Percentiles rank a stretch among this genome's conserved stretches.
These are phyloP conservation scores for Galbula dea DNA, from an alignment of 2,113 vertebrate genomes.

Conservation along the genomic window DNA sequence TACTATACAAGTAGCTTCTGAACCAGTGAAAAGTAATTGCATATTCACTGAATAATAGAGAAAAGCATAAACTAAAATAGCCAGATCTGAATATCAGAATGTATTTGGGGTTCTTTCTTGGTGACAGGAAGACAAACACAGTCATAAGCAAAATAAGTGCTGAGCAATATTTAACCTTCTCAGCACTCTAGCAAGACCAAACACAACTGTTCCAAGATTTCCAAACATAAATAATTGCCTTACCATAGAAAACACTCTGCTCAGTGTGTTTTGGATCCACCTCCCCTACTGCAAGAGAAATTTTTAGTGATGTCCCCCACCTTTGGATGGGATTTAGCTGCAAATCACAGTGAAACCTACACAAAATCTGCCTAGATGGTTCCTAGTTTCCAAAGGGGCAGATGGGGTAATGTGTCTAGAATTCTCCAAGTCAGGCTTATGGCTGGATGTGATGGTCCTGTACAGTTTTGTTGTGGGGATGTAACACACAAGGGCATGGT, in stretches of 20 bases:
- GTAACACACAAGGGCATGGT: not conserved
- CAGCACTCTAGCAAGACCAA: not conserved
- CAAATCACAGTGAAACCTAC: not conserved
- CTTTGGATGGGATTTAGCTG: not conserved
- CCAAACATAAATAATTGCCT: not conserved
- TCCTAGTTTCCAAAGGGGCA: not conserved
- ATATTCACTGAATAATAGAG: conserved; percentile 26
- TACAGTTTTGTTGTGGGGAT: not conserved
- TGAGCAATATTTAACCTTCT: not conserved
- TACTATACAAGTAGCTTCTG: not conserved
- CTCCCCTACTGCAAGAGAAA: not conserved
- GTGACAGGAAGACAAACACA: not conserved
- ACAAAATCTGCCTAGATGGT: not conserved
- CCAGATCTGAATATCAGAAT: conserved; percentile 15
- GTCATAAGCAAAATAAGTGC: not conserved
- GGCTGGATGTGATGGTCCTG: not conserved
- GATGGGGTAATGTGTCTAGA: not conserved
- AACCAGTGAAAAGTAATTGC: conserved; percentile 1
- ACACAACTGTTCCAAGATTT: not conserved
- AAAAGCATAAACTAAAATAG: conserved; percentile 22
- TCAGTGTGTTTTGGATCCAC: not conserved
- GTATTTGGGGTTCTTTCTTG: not conserved
- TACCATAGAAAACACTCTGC: not conserved
- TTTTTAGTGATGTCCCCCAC: not conserved
- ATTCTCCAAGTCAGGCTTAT: not conserved